Conservation (phyloP, 2,797 vertebrate species). For the Chiroxiphia lanceolata region DNA sequence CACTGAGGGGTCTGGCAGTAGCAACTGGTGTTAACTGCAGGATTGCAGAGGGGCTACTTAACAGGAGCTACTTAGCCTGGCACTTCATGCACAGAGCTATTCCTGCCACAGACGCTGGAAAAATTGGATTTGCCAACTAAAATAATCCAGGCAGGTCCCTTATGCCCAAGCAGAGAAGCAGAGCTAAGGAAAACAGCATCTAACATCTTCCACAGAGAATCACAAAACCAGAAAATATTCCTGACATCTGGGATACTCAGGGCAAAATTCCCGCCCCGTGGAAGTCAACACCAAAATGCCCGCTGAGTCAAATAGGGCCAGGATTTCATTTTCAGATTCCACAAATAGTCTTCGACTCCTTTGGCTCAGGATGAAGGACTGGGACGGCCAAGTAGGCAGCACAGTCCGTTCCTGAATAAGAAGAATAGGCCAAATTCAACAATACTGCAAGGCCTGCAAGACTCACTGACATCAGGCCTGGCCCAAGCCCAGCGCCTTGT, state of each 20-base stretch:
- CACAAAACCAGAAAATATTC: not conserved
- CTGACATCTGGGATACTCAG: not conserved
- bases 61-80: constrained; percentile 63
- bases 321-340: constrained; percentile 54
- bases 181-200: constrained; percentile 28
- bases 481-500: constrained; percentile 11
- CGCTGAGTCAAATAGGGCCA: not conserved
- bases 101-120: constrained; percentile 35
- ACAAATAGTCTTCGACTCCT: constrained; percentile 24
- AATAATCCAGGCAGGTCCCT: constrained; percentile 47
- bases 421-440: constrained; percentile 65
- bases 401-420: constrained; percentile 18
- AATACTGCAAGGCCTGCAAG: constrained; percentile 33
- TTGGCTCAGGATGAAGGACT: constrained; percentile 21
- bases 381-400: constrained; percentile 45
- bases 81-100: constrained; percentile 37
- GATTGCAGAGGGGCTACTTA: constrained; percentile 55
- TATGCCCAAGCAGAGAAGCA: not conserved
- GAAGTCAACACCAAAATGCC: constrained; percentile 26
- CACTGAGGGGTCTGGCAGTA: constrained; percentile 33
- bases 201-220: constrained; percentile 40
- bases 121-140: constrained; percentile 42
- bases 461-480: constrained; percentile 54
- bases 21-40: constrained; percentile 48
- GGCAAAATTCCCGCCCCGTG: not conserved